phyloP scores from a whole-genome alignment of 1,140 invertebrate species.

The Octopus sinensis region DNA sequence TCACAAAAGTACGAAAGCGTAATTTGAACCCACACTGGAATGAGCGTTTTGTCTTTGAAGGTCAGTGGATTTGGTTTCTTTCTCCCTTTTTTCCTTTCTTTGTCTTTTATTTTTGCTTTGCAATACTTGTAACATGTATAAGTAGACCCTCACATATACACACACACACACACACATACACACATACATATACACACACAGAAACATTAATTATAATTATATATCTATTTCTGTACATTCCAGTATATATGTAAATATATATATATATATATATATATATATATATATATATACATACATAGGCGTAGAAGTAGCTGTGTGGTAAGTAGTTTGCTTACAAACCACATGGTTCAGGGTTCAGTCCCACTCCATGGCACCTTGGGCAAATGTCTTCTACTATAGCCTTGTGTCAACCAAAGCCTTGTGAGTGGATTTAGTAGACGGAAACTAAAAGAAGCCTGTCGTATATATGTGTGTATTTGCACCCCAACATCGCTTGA shows the following conservation, averaged over 20 bases:
- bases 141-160: neutral
- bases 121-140: neutral
- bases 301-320: neutral
- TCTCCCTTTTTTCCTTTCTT: neutral
- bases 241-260: neutral
- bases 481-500: too few relatives aligned
- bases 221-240: neutral
- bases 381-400: too few relatives aligned
- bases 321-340: too few relatives aligned
- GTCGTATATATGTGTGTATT: too few relatives aligned
- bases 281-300: neutral
- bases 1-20: slow-evolving; percentile 93
- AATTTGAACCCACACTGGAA: slow-evolving; percentile 96
- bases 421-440: too few relatives aligned
- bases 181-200: neutral
- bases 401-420: too few relatives aligned
- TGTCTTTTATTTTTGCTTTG: neutral
- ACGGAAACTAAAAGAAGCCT: too few relatives aligned
- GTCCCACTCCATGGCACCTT: too few relatives aligned
- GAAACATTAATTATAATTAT: neutral
- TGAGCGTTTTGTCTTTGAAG: slow-evolving; percentile 97
- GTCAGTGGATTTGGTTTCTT: slow-evolving; percentile 55
- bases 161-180: neutral
- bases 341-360: too few relatives aligned
- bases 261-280: neutral